A percentile compares a stretch with the other conserved stretches of the same genome.
Conservation (phyloP, 2,113 vertebrate species). For the Ploceus nigricollis region DNA sequence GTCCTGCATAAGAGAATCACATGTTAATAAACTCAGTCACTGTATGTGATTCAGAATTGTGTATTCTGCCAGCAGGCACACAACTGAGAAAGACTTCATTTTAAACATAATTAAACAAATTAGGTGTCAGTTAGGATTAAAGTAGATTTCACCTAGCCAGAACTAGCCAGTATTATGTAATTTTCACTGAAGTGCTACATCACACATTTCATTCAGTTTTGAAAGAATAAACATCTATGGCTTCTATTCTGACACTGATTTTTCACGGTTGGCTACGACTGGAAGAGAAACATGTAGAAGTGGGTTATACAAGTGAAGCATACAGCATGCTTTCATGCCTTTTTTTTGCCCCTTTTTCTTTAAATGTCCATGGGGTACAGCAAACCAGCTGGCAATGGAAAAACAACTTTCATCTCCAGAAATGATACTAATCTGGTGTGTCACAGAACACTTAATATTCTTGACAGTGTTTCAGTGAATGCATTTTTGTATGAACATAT, state of each 20-base stretch:
- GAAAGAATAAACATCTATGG: background rate
- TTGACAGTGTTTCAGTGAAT: background rate
- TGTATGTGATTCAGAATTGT: background rate
- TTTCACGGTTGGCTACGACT: background rate
- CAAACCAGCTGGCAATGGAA: background rate
- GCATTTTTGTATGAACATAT: background rate
- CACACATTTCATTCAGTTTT: background rate
- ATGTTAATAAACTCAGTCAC: background rate
- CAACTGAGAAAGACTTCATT: background rate
- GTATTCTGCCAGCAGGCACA: background rate
- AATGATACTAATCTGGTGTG: background rate
- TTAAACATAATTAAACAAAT: background rate
- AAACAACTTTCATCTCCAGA: background rate
- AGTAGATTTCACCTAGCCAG: background rate
- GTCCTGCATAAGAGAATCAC: conserved; percentile 13
- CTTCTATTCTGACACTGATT: background rate
- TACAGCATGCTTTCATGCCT: background rate
- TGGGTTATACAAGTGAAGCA: background rate
- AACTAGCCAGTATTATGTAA: background rate
- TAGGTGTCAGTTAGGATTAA: background rate
- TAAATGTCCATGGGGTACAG: background rate
- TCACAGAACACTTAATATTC: background rate
- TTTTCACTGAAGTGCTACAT: background rate
- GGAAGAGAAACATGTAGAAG: background rate
- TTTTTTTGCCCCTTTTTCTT: background rate